Base-by-base conservation (phyloP, 2,888 invertebrate genomes). In the Drosophila formosana region DNA sequence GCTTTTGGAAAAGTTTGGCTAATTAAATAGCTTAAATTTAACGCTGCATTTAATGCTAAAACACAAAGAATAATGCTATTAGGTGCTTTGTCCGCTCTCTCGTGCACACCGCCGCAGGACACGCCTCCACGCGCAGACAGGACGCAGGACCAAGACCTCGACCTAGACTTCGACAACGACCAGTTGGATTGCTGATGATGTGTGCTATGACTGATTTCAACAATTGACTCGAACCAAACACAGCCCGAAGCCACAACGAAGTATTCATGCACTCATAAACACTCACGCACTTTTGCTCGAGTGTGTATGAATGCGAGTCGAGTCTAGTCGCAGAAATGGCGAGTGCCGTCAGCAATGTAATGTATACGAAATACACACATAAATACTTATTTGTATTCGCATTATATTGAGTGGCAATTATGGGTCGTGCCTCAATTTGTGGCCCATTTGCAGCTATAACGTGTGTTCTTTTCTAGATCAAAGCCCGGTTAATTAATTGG, bases 201-300 rank as follows among this genome's bases (percentile, higher is more conserved):
- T 76, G 76, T 57, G 25, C 34, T 34, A 57, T 58, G 74, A 66
- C 46, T 52, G 58, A 41, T 41, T 63, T 41, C 4, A 51, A 49
- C 72, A 61, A 64, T 72, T 57, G 72, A 46, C 57, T 51, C 67
- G 47, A 41, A 64, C 63, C 60, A 50, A 37, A 37, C 37, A 26
- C 13, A 9, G 41, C 28, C 55, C 50, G 8, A 1, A 55, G 63
- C 41, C 11, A 39, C 41, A 49, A 41, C 39, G 7, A 13, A 18
- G 3, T 18, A 0, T 18, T 7, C 23, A 43, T 11, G 13, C 30
- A 37, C 3, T 6, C n/a, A 30, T 39, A 37, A 34, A 8, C 47
- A 55, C 53, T 43, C 28, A 9, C 18, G 18, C 9, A n/a, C 28
- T 26, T 8, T 45, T 3, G 28, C 8, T 55, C 11, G 9, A 18